Base-by-base conservation (phyloP, 2,888 invertebrate species). In the Athalia cordata region DNA sequence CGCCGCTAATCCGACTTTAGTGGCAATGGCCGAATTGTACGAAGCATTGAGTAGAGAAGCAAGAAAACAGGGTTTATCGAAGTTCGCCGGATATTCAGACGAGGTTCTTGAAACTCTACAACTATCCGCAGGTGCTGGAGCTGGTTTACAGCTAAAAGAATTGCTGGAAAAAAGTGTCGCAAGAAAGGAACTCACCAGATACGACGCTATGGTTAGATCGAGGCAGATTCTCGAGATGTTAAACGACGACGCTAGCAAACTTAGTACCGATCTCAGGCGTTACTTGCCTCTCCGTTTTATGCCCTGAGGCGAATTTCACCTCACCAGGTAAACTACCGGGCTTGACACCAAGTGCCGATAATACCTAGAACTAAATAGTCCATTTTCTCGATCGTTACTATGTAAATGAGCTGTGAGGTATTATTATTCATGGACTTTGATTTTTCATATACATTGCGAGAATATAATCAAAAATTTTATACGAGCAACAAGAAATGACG, bases 31-130 rank as follows among this genome's bases (percentile, higher is more conserved):
- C 79, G 89, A 92, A 43, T 86, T 94, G 50, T 94, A 94, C 85
- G 94, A 94, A 82, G 90, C 93, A 5, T 84, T 94, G 70, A 94
- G 94, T 86, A 92, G 94, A 81, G 94, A 94, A 80, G 93, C 94
- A 0, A 94, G 94, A 85, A 92, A 91, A 79, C 92, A 93, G 82
- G 92, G 92, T 55, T 90, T 94, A 5, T 93, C 93, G 4, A 93
- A 93, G 83, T 94, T 91, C 82, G 91, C 91, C 91, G 94, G 94
- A 9, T 94, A 93, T 87, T 92, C 93, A 0, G 92, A 93, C 3
- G 91, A 91, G 49, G 92, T 94, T 8, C 90, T 94, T 85, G 90
- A 91, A 78, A 90, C 90, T 5, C 88, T 95, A 0, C 89, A 91
- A 0, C 92, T 92, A 3, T 92, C 92, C 0, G 92, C 93, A 0